phyloP scores from a whole-genome alignment of 2,888 invertebrate species.

The Cynaeus angustus region DNA sequence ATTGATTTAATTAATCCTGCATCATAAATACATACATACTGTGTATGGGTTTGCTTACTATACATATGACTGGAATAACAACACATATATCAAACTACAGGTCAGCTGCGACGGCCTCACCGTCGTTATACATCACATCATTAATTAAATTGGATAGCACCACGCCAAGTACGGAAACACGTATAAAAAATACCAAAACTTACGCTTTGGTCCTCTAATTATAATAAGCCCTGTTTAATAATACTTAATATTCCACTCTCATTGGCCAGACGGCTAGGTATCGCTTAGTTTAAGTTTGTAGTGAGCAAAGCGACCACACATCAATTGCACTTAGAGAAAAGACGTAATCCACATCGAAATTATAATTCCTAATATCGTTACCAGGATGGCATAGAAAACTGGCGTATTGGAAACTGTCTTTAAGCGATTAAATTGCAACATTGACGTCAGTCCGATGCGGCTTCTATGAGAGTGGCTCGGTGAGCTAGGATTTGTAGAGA shows the following conservation, averaged over 20 bases:
- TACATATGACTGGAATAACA: conserved; percentile 70
- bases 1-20: conserved; percentile 66
- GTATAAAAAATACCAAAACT: conserved; percentile 70
- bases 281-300: conserved; percentile 42
- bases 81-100: conserved; percentile 54
- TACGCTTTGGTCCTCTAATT: conserved; percentile 69
- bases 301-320: conserved; percentile 52
- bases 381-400: conserved; percentile 70
- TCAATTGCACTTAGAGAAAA: conserved; percentile 64
- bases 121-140: conserved; percentile 62
- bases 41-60: conserved; percentile 49
- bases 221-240: conserved; percentile 68
- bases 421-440: conserved; percentile 61
- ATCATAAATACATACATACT: conserved; percentile 61
- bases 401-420: conserved; percentile 75
- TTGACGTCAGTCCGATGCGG: conserved; percentile 52
- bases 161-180: conserved; percentile 70
- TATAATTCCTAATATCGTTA: conserved; percentile 64
- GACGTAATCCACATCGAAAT: conserved; percentile 62
- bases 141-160: conserved; percentile 67
- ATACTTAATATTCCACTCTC: conserved; percentile 64
- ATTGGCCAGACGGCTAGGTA: conserved; percentile 27
- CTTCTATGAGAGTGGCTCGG: conserved; percentile 54
- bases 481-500: conserved; percentile 38
- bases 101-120: conserved; percentile 43